Evolutionary conservation across 2,888 invertebrate genomes (phyloP).

Genomic region (Meliscaeva auricollis): DNA sequence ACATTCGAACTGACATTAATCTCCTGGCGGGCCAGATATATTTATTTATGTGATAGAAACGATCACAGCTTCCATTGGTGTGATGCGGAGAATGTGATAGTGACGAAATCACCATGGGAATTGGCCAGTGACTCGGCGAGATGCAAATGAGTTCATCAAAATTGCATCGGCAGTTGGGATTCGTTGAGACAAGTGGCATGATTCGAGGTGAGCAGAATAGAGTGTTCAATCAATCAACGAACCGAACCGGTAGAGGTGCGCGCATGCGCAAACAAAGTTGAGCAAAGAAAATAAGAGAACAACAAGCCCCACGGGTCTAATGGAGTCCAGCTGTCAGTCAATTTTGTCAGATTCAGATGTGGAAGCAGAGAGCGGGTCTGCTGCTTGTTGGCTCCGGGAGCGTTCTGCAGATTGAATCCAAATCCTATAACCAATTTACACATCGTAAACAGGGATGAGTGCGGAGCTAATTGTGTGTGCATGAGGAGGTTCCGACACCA

Average conservation of each 20-base stretch:
- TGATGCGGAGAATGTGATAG: not conserved
- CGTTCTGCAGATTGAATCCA: constrained; percentile 56
- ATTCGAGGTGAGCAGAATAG: constrained; percentile 60
- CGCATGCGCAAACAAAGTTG: constrained; percentile 7
- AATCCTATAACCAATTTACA: constrained; percentile 63
- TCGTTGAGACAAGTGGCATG: constrained; percentile 67
- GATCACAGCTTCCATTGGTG: not conserved
- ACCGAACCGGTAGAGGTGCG: constrained; percentile 49
- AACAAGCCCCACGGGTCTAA: constrained; percentile 64
- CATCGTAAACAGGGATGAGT: constrained; percentile 58
- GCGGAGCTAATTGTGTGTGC: constrained; percentile 26
- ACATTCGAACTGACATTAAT: constrained; percentile 68
- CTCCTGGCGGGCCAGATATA: constrained; percentile 56
- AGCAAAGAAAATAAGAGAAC: not conserved
- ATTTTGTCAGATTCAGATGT: constrained; percentile 69
- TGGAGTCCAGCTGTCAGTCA: constrained; percentile 71
- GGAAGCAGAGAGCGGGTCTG: constrained; percentile 20
- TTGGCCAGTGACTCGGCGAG: constrained; percentile 36
- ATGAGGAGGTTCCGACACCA: constrained; percentile 30
- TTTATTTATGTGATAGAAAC: constrained; percentile 23
- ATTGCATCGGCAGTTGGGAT: constrained; percentile 65
- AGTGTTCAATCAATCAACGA: constrained; percentile 69
- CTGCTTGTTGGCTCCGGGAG: constrained; percentile 30
- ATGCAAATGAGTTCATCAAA: constrained; percentile 74
- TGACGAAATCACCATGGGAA: constrained; percentile 71